phyloP scores from a whole-genome alignment of 2,797 vertebrate genomes.

The Aratinga solstitialis region DNA sequence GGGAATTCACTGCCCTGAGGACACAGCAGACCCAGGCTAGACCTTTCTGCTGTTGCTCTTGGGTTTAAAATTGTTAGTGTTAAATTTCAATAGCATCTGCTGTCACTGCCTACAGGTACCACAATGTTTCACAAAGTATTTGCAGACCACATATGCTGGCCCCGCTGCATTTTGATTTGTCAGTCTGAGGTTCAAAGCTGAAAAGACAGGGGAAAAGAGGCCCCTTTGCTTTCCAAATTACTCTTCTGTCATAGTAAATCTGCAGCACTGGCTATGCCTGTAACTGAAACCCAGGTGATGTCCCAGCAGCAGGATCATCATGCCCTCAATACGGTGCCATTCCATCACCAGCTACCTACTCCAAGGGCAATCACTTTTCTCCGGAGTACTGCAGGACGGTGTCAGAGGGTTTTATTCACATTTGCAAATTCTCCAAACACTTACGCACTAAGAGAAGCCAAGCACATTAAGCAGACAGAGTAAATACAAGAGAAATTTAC shows the following conservation, averaged over 20 bases:
- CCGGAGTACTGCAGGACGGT: fast-evolving
- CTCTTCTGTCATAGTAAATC: not conserved
- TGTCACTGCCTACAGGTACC: not conserved
- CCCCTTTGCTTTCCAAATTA: not conserved
- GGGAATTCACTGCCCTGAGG: not conserved
- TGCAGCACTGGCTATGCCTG: not conserved
- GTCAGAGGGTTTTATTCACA: fast-evolving
- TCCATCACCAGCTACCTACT: not conserved
- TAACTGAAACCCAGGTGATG: not conserved
- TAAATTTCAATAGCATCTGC: not conserved
- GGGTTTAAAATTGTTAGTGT: not conserved
- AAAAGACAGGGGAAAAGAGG: not conserved
- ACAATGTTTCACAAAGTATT: slow-evolving; percentile 19
- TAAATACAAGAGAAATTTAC: not conserved
- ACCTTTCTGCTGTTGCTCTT: not conserved
- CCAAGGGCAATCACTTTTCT: not conserved
- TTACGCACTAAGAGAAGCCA: not conserved
- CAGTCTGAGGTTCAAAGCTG: not conserved
- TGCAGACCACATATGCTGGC: not conserved
- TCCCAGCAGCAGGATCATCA: not conserved
- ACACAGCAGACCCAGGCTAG: not conserved
- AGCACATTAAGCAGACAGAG: not conserved
- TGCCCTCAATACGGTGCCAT: not conserved
- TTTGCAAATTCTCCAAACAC: not conserved
- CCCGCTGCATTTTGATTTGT: slow-evolving; percentile 1